Conservation (phyloP, 2,888 invertebrate species). For the Calameuta pallipes region DNA sequence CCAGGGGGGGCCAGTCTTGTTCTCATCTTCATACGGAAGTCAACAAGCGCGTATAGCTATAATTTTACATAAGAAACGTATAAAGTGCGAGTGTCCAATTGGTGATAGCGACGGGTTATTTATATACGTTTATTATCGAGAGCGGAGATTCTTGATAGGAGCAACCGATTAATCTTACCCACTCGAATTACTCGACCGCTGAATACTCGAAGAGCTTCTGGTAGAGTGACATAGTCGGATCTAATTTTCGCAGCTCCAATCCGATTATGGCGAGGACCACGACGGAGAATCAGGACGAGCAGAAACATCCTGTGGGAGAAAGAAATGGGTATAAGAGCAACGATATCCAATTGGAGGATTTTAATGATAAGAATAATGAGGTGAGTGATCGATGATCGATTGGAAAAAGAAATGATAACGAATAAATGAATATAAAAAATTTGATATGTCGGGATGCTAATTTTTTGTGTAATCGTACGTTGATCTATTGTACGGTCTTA, state of each 20-base stretch:
- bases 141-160: background rate
- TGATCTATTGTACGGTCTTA: background rate
- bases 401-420: background rate
- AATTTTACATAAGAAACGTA: background rate
- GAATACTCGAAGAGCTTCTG: background rate
- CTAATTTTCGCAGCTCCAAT: background rate
- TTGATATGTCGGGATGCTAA: background rate
- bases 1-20: too few relatives aligned
- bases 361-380: conserved; percentile 65
- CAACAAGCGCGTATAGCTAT: background rate
- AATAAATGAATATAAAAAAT: background rate
- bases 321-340: conserved; percentile 66
- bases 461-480: background rate
- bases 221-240: background rate
- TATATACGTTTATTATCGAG: background rate
- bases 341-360: conserved; percentile 35
- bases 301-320: conserved; percentile 67
- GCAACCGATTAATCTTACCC: background rate
- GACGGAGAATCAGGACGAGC: conserved; percentile 62
- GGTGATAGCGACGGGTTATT: background rate
- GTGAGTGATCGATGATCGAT: conserved; percentile 48
- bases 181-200: background rate
- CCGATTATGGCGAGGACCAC: background rate
- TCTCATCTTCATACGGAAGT: too few relatives aligned
- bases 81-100: background rate